phyloP scores from a whole-genome alignment of 2,888 invertebrate genomes.

The Diaphora mendica region DNA sequence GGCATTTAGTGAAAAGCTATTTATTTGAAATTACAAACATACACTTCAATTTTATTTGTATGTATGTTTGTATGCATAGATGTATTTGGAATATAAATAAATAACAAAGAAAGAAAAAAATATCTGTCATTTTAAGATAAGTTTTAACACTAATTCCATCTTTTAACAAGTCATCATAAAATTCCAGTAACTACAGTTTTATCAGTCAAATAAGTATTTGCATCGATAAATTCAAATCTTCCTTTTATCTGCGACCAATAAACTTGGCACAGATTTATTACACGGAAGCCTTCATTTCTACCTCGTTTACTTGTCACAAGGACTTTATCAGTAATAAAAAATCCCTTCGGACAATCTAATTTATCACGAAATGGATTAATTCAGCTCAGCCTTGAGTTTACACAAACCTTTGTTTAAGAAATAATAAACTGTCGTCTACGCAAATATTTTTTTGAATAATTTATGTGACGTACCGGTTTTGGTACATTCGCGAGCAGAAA shows the following conservation, averaged over 20 bases:
- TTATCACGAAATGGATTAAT: slow-evolving; percentile 39
- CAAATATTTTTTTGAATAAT: slow-evolving; percentile 18
- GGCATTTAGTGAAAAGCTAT: too few relatives aligned
- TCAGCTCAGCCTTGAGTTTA: slow-evolving; percentile 26
- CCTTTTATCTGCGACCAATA: slow-evolving; percentile 15
- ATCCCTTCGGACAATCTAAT: slow-evolving; percentile 30
- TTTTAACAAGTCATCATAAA: neutral
- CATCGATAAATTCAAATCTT: neutral
- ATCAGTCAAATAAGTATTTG: slow-evolving; percentile 2
- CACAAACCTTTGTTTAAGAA: slow-evolving; percentile 36
- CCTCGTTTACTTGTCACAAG: slow-evolving; percentile 10
- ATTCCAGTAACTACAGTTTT: neutral
- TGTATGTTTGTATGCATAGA: too few relatives aligned
- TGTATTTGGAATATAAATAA: too few relatives aligned
- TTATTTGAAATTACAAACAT: too few relatives aligned
- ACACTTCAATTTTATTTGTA: too few relatives aligned
- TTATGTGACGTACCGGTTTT: neutral
- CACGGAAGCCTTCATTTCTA: slow-evolving; percentile 14
- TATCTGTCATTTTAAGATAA: neutral
- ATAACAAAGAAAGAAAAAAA: neutral
- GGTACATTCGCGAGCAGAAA: slow-evolving; percentile 1
- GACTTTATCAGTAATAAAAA: slow-evolving; percentile 14
- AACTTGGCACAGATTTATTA: slow-evolving; percentile 12
- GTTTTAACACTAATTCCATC: neutral
- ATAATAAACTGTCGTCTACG: slow-evolving; percentile 34